A percentile compares a stretch with the other conserved stretches of the same genome.
These are phyloP conservation scores for Grammomys dolichurus DNA, from an alignment of 2,113 vertebrate genomes.

Conservation along the genomic window DNA sequence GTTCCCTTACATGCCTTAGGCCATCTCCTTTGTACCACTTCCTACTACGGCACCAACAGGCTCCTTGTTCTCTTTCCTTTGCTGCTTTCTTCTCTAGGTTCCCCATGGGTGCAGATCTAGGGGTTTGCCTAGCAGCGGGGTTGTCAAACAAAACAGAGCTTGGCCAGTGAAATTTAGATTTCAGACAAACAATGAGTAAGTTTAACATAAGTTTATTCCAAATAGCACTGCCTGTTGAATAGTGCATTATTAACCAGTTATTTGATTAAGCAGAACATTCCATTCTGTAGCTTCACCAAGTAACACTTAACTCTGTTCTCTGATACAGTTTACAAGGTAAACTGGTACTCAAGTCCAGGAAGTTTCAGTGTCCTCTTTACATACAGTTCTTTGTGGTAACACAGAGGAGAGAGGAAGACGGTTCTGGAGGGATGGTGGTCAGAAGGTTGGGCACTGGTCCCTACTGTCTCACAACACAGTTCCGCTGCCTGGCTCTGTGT, in stretches of 20 bases:
- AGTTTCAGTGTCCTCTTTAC: background rate
- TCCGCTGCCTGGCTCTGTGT: background rate
- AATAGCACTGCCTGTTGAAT: background rate
- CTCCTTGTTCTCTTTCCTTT: background rate
- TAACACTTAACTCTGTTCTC: background rate
- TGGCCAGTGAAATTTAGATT: slow-evolving; percentile 18
- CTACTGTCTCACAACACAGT: background rate
- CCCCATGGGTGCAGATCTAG: background rate
- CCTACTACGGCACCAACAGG: background rate
- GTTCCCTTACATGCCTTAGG: background rate
- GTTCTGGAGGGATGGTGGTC: background rate
- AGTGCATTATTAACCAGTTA: slow-evolving; percentile 23
- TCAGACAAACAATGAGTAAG: background rate
- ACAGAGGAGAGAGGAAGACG: background rate
- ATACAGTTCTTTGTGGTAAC: background rate
- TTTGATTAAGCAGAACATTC: slow-evolving; percentile 40
- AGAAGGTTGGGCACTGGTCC: background rate
- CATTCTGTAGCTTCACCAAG: background rate
- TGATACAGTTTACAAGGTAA: background rate
- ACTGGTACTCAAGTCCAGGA: background rate
- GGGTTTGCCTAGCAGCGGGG: background rate
- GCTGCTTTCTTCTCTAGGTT: background rate
- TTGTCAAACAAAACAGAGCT: slow-evolving; percentile 15
- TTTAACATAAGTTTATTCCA: background rate
- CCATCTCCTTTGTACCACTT: background rate